These are phyloP conservation scores for Phania funesta DNA, from an alignment of 2,888 invertebrate species.

Conservation along the genomic window DNA sequence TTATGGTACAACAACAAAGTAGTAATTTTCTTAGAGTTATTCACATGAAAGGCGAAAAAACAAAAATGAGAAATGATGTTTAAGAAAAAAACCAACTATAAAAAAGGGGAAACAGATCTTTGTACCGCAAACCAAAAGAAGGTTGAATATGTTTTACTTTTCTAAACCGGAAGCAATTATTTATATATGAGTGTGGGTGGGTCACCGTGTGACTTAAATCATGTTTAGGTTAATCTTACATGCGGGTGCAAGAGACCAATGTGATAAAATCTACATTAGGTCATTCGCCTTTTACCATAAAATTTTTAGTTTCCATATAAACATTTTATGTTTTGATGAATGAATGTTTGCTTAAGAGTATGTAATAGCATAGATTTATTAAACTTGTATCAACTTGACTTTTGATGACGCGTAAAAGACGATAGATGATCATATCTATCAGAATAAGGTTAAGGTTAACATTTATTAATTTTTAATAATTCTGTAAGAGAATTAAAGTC, in stretches of 20 bases:
- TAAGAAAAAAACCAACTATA: background rate
- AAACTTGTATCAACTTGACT: too few relatives aligned
- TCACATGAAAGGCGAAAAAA: constrained; percentile 17
- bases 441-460: too few relatives aligned
- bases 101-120: background rate
- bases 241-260: background rate
- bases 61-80: background rate
- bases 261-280: constrained; percentile 23
- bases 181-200: background rate
- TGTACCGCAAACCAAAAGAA: background rate
- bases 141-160: constrained; percentile 29
- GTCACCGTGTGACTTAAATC: constrained; percentile 3
- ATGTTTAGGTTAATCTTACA: background rate
- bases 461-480: too few relatives aligned
- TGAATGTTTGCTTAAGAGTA: too few relatives aligned
- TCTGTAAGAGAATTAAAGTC: too few relatives aligned
- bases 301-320: too few relatives aligned
- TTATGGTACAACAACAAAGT: constrained; percentile 49
- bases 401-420: too few relatives aligned
- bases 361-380: too few relatives aligned
- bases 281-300: constrained; percentile 30
- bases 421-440: too few relatives aligned
- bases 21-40: constrained; percentile 47
- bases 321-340: too few relatives aligned
- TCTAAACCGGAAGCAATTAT: constrained; percentile 41